These are phyloP conservation scores for Pelochelys cantorii DNA, from an alignment of 2,797 vertebrate genomes.

Conservation along the genomic window DNA sequence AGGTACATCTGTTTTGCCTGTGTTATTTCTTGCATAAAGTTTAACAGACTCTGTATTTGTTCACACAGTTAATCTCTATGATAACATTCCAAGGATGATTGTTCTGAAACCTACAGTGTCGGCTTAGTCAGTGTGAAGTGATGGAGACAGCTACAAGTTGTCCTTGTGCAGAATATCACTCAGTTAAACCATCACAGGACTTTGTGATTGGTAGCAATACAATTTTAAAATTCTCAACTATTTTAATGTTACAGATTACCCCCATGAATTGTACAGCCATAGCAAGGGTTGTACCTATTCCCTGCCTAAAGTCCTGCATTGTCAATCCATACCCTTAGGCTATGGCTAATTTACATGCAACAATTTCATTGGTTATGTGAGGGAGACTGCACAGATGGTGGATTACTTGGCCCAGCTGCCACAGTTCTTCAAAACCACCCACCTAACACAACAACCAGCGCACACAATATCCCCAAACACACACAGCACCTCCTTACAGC, in stretches of 20 bases:
- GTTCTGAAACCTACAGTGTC: not conserved
- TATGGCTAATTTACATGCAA: not conserved
- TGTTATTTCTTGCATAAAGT: not conserved
- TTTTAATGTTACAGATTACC: not conserved
- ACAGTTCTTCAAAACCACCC: not conserved
- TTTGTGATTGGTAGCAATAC: not conserved
- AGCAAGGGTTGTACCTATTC: not conserved
- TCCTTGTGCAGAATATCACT: not conserved
- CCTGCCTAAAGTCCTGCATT: not conserved
- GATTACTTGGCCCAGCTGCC: not conserved
- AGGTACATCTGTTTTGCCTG: not conserved
- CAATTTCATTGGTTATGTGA: not conserved
- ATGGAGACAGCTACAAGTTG: not conserved
- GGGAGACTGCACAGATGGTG: not conserved
- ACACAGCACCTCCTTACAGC: not conserved
- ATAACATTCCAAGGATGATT: not conserved
- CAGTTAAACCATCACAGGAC: not conserved
- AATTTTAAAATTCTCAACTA: not conserved
- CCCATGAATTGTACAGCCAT: not conserved
- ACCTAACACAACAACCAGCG: no score
- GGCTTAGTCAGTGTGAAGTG: not conserved
- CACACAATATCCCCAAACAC: no score
- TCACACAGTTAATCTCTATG: not conserved
- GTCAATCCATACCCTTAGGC: not conserved
- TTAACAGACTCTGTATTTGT: slow-evolving; percentile 1